Evolutionary conservation across 2,888 invertebrate genomes (phyloP).

Genomic region (Brachycybe producta): DNA sequence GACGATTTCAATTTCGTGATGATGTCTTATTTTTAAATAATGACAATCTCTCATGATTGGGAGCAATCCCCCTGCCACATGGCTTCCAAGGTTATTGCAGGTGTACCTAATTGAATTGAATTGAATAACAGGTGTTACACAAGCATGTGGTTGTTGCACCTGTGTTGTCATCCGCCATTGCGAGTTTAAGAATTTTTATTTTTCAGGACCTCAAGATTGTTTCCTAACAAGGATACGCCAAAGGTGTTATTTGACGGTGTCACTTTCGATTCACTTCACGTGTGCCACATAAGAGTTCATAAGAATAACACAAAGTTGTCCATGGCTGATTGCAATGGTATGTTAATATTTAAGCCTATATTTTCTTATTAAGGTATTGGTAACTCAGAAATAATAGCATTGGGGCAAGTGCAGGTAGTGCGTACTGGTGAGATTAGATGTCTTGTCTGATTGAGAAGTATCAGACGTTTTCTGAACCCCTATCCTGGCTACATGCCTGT

Average conservation of each 20-base stretch:
- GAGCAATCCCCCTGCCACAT: no score
- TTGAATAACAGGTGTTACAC: background rate
- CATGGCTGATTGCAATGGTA: slow-evolving; percentile 56
- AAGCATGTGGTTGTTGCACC: background rate
- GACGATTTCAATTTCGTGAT: no score
- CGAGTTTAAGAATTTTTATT: background rate
- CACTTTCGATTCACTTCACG: slow-evolving; percentile 63
- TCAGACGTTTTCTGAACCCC: background rate
- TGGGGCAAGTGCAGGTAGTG: no score
- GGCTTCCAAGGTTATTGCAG: background rate
- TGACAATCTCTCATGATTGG: no score
- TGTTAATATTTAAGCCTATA: background rate
- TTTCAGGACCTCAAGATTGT: slow-evolving; percentile 52
- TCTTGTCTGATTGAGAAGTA: background rate
- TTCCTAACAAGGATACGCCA: slow-evolving; percentile 61
- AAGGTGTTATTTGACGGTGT: slow-evolving; percentile 58
- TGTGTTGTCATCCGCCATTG: background rate
- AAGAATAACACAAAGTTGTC: slow-evolving; percentile 79
- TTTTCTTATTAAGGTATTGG: slow-evolving; percentile 1
- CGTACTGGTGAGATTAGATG: no score
- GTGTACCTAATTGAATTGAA: background rate
- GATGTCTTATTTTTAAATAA: no score
- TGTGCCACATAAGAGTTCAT: slow-evolving; percentile 66
- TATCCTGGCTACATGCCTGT: no score
- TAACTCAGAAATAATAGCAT: background rate